A percentile compares a stretch with the other conserved stretches of the same genome.
phyloP scores from a whole-genome alignment of 2,113 vertebrate genomes.

The Vidua macroura region DNA sequence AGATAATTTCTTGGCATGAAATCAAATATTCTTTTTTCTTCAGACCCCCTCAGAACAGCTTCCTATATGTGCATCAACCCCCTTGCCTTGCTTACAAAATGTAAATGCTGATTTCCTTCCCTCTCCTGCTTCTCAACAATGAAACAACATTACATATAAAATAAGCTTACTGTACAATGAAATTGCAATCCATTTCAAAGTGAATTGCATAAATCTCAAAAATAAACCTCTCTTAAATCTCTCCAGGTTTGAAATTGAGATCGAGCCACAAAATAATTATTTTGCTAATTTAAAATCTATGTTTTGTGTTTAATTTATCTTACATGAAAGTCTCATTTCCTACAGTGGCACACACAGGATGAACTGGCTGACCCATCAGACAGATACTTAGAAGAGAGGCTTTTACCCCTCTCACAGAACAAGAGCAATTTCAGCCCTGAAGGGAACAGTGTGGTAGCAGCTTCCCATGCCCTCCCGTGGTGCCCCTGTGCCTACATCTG shows the following conservation, averaged over 20 bases:
- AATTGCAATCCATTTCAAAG: background rate
- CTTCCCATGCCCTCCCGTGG: background rate
- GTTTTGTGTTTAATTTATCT: background rate
- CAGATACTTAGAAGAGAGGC: background rate
- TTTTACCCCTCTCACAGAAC: background rate
- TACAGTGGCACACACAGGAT: background rate
- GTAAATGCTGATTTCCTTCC: background rate
- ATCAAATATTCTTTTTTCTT: background rate
- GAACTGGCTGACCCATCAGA: background rate
- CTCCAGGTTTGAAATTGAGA: background rate
- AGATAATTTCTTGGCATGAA: constrained; percentile 21
- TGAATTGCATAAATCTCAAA: background rate
- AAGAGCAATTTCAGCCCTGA: background rate
- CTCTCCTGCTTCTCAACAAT: background rate
- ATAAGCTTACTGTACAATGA: background rate
- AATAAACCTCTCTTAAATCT: background rate
- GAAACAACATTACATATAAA: background rate
- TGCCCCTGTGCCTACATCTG: background rate
- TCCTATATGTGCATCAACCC: background rate
- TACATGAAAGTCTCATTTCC: background rate
- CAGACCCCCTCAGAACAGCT: background rate
- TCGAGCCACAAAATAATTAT: background rate
- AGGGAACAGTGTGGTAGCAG: background rate
- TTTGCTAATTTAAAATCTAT: background rate
- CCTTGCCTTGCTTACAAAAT: background rate